Evolutionary conservation across 1,140 invertebrate genomes (phyloP), one percentile per base, ranked within the genome.

Genomic region (Phortica variegata): DNA sequence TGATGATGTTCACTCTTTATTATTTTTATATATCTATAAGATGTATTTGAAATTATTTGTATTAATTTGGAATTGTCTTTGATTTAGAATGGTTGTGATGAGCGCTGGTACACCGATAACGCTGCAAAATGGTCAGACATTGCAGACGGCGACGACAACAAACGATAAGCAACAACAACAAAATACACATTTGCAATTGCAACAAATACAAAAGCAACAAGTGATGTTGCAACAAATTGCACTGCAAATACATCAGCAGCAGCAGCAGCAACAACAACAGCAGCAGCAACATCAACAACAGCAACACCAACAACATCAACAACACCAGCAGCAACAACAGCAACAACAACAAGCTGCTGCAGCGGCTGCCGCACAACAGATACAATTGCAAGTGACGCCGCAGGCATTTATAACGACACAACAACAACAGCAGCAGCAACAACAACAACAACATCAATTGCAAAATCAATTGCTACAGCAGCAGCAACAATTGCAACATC

Each of bases 381-480:
- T 79, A 13, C 73, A 79, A 42, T 71, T 78, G 39, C 74, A 80
- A 6, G 80, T 80, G 77, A 81, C 61, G n/a, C 50, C 55, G 4
- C 61, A 51, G 29, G 57, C 54, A 6, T 66, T 58, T 36, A 62
- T 66, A 36, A 45, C 62, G 15, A 51, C 60, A 6, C 56, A 77
- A 32, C 69, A 73, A 51, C 58, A 73, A 17, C 71, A 60, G 8
- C 42, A 49, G 9, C 59, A 60, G 32, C 47, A 56, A 43, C 55
- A 62, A 16, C 60, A 62, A 7, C 55, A 34, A 0, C 61, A 65
- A 37, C 61, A 60, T 19, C 63, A 68, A 16, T 50, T 69, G 36
- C 71, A 76, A 41, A 61, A 70, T 37, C 65, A 70, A 41, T 53
- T 77, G 54, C 52, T 74, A 21, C 72, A 73, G 43, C 54, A 59